Base-by-base conservation (phyloP, 1,140 invertebrate genomes). In the Solenopsis fugax region DNA sequence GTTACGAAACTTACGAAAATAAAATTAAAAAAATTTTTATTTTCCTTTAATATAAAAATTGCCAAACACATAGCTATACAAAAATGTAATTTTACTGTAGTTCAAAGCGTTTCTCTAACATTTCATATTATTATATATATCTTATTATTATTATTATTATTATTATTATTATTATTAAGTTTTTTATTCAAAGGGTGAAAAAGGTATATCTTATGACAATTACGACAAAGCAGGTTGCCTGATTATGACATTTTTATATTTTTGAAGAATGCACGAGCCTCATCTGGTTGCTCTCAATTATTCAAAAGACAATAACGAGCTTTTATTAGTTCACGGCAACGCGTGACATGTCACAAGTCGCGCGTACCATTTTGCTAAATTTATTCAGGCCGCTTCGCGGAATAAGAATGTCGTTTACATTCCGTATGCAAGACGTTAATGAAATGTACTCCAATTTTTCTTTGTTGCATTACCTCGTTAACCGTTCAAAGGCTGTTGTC, bases 221-320 rank as follows among this genome's bases (percentile, higher is more conserved):
- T 41, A 37, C 21, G 48, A 67, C 41, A 12, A 67, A 52, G 9
- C 7, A 12, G 16, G 34, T 85, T 4, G 16, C 50, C 29, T 84
- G 56, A 87, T 87, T 82, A 90, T 64, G 48, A 52, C 37, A n/a
- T 24, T 9, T 76, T 41, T 34, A 58, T 24, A 34, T 41, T 60
- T 41, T 60, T 41, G 48, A 69, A 34, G 4, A 48, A 56, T 37
- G 21, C n/a, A 21, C 5, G 5, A 24, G 13, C 12, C 41, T 73
- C 24, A 73, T 58, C 29, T 41, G 7, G 24, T 29, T 54, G 16
- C 13, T 48, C 13, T 82, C 10, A 50, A 52, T 71, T 77, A 78
- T 62, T 82, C 52, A 58, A 34, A 21, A 37, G 50, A 64, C 64
- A 60, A 82, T 77, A 82, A 87, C 24, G 29, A 72, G 34, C 48